phyloP scores from a whole-genome alignment of 1,140 invertebrate genomes.

The Tribolium castaneum region DNA sequence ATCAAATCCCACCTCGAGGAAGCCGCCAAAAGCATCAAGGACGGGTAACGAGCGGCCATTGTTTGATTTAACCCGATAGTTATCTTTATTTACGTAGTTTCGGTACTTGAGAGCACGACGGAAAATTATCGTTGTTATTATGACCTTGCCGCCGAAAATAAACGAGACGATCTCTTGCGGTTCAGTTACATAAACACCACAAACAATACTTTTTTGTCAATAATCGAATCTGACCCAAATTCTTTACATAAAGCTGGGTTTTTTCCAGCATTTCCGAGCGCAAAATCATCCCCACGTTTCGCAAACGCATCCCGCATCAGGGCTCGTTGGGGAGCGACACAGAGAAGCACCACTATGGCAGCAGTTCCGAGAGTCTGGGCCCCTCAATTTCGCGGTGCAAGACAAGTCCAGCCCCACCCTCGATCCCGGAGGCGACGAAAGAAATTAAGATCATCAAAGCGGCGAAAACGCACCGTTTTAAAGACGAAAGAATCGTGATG shows the following conservation, averaged over 20 bases:
- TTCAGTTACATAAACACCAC: background rate
- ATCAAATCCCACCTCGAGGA: slow-evolving; percentile 59
- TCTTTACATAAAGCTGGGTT: background rate
- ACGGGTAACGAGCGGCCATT: slow-evolving; percentile 31
- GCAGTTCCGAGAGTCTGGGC: slow-evolving; percentile 79
- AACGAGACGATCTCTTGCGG: background rate
- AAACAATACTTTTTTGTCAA: background rate
- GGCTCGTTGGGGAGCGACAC: slow-evolving; percentile 62
- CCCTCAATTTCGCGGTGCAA: slow-evolving; percentile 52
- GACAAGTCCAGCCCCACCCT: slow-evolving; percentile 63
- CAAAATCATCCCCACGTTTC: slow-evolving; percentile 57
- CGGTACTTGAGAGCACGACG: background rate
- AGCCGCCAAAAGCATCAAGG: slow-evolving; percentile 32
- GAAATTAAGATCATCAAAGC: slow-evolving; percentile 72
- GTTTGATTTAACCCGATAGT: background rate
- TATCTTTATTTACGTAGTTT: slow-evolving; percentile 20
- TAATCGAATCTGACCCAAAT: background rate
- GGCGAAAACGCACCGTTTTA: slow-evolving; percentile 73
- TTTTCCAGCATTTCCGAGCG: slow-evolving; percentile 36
- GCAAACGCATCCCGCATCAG: slow-evolving; percentile 69
- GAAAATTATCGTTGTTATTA: slow-evolving; percentile 5
- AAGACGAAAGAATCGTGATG: slow-evolving; percentile 82
- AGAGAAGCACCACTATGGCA: slow-evolving; percentile 70
- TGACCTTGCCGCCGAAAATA: slow-evolving; percentile 10
- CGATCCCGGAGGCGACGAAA: slow-evolving; percentile 67